A percentile compares a stretch with the other conserved stretches of the same genome.
Conservation (phyloP, 2,797 vertebrate genomes). For the Arremon brunneinucha region DNA sequence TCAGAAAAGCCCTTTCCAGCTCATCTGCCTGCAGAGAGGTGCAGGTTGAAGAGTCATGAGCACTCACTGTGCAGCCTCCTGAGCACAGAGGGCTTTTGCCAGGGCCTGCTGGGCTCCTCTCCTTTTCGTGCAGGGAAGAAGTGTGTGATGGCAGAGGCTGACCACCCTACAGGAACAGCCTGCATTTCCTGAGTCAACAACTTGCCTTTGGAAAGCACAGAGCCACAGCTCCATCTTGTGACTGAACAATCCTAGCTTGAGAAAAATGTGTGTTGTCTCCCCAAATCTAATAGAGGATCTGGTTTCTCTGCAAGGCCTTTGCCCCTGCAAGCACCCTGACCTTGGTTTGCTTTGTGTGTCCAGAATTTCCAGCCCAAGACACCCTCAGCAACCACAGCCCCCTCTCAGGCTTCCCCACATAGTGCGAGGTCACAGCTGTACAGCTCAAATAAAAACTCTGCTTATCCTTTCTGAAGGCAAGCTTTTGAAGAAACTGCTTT, state of each 20-base stretch:
- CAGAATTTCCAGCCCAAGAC: neutral
- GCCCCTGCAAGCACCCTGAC: neutral
- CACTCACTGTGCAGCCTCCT: neutral
- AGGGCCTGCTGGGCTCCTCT: neutral
- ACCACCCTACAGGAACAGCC: neutral
- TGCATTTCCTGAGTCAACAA: accelerated
- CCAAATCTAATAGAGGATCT: neutral
- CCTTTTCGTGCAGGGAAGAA: neutral
- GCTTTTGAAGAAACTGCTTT: neutral
- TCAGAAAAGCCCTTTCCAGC: neutral
- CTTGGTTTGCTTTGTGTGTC: neutral
- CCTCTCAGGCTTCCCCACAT: neutral
- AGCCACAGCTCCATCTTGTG: constrained; percentile 21
- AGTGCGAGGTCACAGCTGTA: neutral
- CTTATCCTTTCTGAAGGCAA: neutral
- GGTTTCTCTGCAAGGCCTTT: neutral
- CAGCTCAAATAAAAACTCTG: neutral
- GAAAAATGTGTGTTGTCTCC: accelerated
- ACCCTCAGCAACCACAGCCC: neutral
- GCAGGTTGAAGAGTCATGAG: accelerated
- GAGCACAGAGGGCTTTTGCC: neutral
- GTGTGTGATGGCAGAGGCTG: neutral
- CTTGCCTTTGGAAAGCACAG: neutral
- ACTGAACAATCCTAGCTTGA: neutral
- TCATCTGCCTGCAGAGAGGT: neutral